Evolutionary conservation across 1,140 invertebrate genomes (phyloP).

Genomic region (Lepidurus arcticus): DNA sequence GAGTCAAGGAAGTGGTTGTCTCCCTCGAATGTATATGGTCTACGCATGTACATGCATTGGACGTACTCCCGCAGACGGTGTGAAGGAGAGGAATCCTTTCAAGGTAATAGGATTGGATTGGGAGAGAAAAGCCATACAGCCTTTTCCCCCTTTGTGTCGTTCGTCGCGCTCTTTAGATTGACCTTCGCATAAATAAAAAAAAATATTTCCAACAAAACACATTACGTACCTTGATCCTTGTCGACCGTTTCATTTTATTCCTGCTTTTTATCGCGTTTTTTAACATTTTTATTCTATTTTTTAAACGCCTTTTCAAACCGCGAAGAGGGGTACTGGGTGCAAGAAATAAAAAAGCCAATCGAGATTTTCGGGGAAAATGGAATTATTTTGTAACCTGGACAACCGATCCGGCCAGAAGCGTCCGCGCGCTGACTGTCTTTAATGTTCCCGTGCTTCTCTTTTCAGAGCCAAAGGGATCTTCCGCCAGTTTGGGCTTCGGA

Average conservation of each 20-base stretch:
- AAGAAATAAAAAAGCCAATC: not conserved
- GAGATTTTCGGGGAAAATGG: not conserved
- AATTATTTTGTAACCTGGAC: slow-evolving; percentile 7
- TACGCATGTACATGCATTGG: too few relatives aligned
- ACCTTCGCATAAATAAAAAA: slow-evolving; percentile 11
- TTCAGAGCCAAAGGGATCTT: not conserved
- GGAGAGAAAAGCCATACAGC: slow-evolving; percentile 6
- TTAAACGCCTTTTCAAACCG: not conserved
- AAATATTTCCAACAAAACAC: not conserved
- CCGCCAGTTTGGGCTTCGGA: not conserved
- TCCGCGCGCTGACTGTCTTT: not conserved
- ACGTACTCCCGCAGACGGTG: not conserved
- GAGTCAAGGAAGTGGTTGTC: too few relatives aligned
- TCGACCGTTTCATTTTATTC: not conserved
- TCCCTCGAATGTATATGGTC: too few relatives aligned
- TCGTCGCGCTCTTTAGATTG: not conserved
- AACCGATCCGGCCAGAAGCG: not conserved
- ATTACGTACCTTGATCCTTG: not conserved
- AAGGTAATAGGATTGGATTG: not conserved
- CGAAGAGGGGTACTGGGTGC: not conserved
- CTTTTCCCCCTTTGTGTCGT: not conserved
- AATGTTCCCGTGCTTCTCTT: not conserved
- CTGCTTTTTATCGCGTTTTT: not conserved
- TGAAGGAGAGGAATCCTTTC: not conserved
- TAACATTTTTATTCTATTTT: not conserved